Evolutionary conservation across 2,797 vertebrate genomes (phyloP), one percentile per base, ranked within the genome.

Genomic region (Diplodus puntazzo): DNA sequence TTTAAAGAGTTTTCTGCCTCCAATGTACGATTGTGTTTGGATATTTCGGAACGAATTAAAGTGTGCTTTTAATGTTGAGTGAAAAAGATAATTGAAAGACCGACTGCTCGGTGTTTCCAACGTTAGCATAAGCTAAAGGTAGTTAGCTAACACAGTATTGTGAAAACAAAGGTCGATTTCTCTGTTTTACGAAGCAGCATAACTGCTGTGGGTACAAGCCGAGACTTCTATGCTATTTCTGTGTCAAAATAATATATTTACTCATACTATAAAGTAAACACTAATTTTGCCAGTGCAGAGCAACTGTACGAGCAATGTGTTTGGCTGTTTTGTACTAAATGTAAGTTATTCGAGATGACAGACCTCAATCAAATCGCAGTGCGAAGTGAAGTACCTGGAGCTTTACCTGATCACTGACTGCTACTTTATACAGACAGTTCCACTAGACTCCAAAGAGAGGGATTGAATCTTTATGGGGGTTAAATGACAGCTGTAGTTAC

Each of bases 91-190:
- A 5, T 2, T 11, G 4, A 73, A 73, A 27, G 30, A 9, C 0
- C 6, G 17, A 39, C 5, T 7, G 16, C 23, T 49, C 17, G 0
- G 27, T 49, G 21, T 62, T 53, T 58, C 0, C 61, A 42, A 48
- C 16, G 23, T 70, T 73, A 81, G 62, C 82, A 23, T 27, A 39
- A 46, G 75, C 65, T 70, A 80, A 79, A 54, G 5, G 2, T 4
- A 34, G 30, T 21, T 25, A 57, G 65, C 21, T 7, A 45, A 23
- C 10, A 23, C 2, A 11, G 27, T 49, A 21, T n/a, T 61, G 2
- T 23, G 1, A 18, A 17, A 14, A 20, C 4, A 59, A 0, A 42
- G 7, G 42, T 30, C 11, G 27, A 30, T 78, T 46, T 54, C 0
- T 54, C 4, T 46, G 11, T 20, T 20, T 50, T 21, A 16, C 0